Conservation (phyloP, 2,888 invertebrate species). For the Pseudococcus jackbeardsleyi region DNA sequence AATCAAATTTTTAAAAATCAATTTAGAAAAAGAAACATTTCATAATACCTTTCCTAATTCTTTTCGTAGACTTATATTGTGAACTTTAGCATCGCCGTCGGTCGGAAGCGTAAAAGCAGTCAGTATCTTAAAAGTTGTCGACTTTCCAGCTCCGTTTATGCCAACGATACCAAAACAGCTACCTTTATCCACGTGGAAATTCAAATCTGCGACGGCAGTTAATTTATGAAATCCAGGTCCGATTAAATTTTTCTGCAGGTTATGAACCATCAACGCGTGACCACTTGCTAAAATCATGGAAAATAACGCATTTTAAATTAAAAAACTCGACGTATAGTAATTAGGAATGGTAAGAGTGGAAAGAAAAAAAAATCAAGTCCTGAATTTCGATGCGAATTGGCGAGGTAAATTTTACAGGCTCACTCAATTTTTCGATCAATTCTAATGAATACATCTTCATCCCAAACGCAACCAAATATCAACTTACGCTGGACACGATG, state of each 20-base stretch:
- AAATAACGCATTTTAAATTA: constrained; percentile 18
- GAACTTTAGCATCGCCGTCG: constrained; percentile 70
- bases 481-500: not conserved
- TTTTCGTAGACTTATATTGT: constrained; percentile 66
- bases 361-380: no score
- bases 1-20: no score
- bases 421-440: no score
- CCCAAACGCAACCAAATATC: not conserved
- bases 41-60: constrained; percentile 69
- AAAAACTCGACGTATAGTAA: not conserved
- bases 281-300: constrained; percentile 24
- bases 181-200: constrained; percentile 76
- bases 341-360: no score
- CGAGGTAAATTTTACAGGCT: no score
- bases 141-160: constrained; percentile 74
- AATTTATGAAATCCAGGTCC: constrained; percentile 68
- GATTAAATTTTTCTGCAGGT: constrained; percentile 76
- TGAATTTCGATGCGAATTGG: no score
- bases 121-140: constrained; percentile 74
- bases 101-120: constrained; percentile 72
- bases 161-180: constrained; percentile 72
- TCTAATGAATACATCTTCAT: not conserved
- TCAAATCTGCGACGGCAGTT: constrained; percentile 77
- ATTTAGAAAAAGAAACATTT: not conserved
- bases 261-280: constrained; percentile 73